These are phyloP conservation scores for Agrochola macilenta DNA, from an alignment of 2,888 invertebrate genomes.

Conservation along the genomic window DNA sequence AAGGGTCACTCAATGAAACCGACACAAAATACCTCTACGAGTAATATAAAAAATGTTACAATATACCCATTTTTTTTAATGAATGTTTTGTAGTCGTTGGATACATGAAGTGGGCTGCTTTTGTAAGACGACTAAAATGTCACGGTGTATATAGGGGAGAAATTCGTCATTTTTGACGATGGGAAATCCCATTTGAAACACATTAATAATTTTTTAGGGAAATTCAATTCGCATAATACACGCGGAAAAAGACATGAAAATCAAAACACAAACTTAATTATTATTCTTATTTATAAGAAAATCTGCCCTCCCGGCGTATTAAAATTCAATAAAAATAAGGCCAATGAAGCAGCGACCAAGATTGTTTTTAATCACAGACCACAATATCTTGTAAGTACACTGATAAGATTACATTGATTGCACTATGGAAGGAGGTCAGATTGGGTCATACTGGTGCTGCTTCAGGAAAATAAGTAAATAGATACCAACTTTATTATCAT, in stretches of 20 bases:
- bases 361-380: slow-evolving; percentile 35
- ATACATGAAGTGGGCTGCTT: too few species aligned
- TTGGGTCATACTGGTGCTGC: slow-evolving; percentile 1
- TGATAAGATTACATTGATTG: slow-evolving; percentile 34
- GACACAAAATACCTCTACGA: too few species aligned
- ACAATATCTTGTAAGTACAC: neutral
- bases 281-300: too few species aligned
- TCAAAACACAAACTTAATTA: slow-evolving; percentile 4
- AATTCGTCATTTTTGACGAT: neutral
- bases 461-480: neutral
- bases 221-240: neutral
- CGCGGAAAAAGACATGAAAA: neutral
- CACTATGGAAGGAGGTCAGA: slow-evolving; percentile 22
- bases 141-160: too few species aligned
- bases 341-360: neutral
- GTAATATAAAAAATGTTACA: too few species aligned
- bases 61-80: too few species aligned
- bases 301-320: neutral
- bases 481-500: neutral
- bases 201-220: neutral
- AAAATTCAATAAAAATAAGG: slow-evolving; percentile 25
- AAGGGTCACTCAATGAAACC: too few species aligned
- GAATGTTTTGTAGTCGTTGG: too few species aligned
- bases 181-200: neutral
- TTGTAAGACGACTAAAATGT: too few species aligned